Evolutionary conservation across 2,888 invertebrate species (phyloP).

Genomic region (Cerceris ruficornis): DNA sequence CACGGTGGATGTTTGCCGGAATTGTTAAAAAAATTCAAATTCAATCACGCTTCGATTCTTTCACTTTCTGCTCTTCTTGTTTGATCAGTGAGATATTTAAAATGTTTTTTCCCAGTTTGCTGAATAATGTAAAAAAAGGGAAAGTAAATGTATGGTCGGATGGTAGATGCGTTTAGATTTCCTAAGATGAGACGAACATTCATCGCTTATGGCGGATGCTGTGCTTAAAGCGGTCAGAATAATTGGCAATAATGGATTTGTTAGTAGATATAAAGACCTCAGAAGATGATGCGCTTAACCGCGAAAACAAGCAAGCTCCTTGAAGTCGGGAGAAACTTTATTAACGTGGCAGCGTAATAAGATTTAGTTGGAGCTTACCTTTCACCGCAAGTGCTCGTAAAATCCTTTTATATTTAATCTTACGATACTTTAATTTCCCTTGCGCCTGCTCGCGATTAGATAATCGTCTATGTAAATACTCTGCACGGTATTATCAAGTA

Average conservation of each 20-base stretch:
- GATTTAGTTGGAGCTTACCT: constrained; percentile 20
- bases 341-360: constrained; percentile 16
- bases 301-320: constrained; percentile 23
- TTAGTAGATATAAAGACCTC: constrained; percentile 9
- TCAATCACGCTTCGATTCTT: too few species aligned
- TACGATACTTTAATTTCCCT: constrained; percentile 5
- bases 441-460: not conserved
- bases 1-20: too few species aligned
- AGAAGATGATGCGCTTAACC: constrained; percentile 14
- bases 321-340: constrained; percentile 16
- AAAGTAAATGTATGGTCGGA: too few species aligned
- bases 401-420: constrained; percentile 18
- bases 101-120: too few species aligned
- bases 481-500: not conserved
- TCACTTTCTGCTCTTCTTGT: too few species aligned
- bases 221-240: constrained; percentile 28
- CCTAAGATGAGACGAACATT: too few species aligned
- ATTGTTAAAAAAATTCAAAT: too few species aligned
- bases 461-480: constrained; percentile 3
- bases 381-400: not conserved
- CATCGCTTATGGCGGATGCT: not conserved
- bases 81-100: too few species aligned
- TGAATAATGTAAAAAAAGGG: too few species aligned
- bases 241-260: constrained; percentile 34
- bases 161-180: too few species aligned